Evolutionary conservation across 2,113 vertebrate species (phyloP), one percentile per base, ranked within the genome.

Genomic region (Sorex fumeus): DNA sequence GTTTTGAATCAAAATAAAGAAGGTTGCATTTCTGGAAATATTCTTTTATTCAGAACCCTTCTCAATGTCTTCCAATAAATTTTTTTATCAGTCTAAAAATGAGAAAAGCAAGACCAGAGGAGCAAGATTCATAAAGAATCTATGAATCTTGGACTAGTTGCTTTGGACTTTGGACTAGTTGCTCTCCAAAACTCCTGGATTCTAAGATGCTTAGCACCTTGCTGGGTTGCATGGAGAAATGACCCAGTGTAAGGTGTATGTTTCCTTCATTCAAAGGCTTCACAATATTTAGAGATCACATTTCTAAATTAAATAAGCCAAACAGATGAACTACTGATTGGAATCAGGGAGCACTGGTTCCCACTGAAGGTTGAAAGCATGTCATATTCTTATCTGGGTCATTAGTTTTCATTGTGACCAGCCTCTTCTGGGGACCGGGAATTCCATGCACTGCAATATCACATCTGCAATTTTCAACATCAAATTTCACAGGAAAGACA

Each of bases 281-380:
- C 3, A 45, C 15, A 6, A 9, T 27, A n/a, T 64, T 28, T n/a
- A 82, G 4, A 66, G 23, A 11, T 94, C 34, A 27, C 78, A 23
- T 12, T 78, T 88, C 81, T 34, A 15, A 72, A 45, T 80, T 40
- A 76, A 93, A 86, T 53, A 74, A 69, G 12, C 4, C 88, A 66
- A 50, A 81, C 80, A 87, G 21, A 71, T 28, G 43, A 79, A 8
- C 9, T 62, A 8, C 21, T 16, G 8, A n/a, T 79, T 77, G 43
- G 34, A 60, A 78, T 64, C 36, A 74, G 30, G 84, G 23, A 9
- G 23, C 27, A 6, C 6, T 19, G 18, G 4, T 74, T 87, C 64
- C 87, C 19, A 19, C 3, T 47, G 75, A 92, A 86, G 69, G 13
- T 25, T 72, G 4, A 77, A 80, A 70, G 92, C 10, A 8, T 8